phyloP scores from a whole-genome alignment of 1,140 invertebrate species.

The Drosophila kanapiae region DNA sequence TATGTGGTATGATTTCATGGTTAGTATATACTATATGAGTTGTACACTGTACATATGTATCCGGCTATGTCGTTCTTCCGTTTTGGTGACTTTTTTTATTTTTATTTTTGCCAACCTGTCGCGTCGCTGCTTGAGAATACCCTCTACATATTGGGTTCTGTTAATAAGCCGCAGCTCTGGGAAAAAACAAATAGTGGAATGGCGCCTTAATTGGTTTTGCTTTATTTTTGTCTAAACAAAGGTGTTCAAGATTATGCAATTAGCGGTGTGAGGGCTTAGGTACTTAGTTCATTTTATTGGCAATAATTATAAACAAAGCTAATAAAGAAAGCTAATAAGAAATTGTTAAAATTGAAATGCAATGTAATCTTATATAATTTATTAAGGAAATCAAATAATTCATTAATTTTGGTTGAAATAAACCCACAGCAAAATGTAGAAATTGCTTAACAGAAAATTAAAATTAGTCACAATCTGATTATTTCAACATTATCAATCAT shows the following conservation, averaged over 20 bases:
- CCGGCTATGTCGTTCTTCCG: slow-evolving; percentile 12
- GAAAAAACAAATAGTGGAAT: slow-evolving; percentile 22
- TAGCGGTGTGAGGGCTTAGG: background rate
- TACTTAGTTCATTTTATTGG: background rate
- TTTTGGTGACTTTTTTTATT: slow-evolving; percentile 13
- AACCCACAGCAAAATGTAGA: background rate
- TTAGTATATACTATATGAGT: slow-evolving; percentile 1
- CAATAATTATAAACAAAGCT: background rate
- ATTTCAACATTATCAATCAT: slow-evolving; percentile 31
- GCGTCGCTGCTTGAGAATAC: slow-evolving; percentile 12
- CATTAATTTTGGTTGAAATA: background rate
- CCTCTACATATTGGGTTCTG: slow-evolving; percentile 2
- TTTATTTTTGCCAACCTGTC: slow-evolving; percentile 16
- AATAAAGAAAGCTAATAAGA: background rate
- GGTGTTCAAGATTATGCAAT: slow-evolving; percentile 13
- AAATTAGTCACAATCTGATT: slow-evolving; percentile 13
- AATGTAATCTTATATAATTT: no score
- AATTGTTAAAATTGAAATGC: no score
- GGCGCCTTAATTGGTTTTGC: slow-evolving; percentile 25
- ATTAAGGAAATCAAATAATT: no score
- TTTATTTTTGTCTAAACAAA: slow-evolving; percentile 17
- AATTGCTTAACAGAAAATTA: slow-evolving; percentile 9
- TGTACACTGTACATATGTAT: background rate
- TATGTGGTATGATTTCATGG: slow-evolving; percentile 6
- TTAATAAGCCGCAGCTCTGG: slow-evolving; percentile 9